Evolutionary conservation across 2,113 vertebrate species (phyloP), one percentile per base, ranked within the genome.

Genomic region (Tichodroma muraria): DNA sequence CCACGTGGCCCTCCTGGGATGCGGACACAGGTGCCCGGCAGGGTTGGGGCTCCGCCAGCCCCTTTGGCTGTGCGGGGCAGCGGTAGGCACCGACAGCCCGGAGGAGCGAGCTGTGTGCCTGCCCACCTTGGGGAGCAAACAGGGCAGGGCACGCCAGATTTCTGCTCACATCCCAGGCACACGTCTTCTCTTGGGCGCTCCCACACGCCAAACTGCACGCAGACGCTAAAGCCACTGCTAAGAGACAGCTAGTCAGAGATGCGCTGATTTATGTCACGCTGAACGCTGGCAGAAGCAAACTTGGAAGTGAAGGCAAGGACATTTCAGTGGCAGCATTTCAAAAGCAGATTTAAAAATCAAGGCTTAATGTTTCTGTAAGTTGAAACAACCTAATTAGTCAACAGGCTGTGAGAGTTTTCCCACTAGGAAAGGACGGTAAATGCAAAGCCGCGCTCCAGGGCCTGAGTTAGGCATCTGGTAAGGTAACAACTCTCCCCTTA

Each of bases 11-110:
- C 27, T 60, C 35, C 53, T 15, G 20, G 31, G 37, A 47, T 37
- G n/a, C n/a, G 47, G 28, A 49, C 56, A n/a, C 1, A 5, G 16
- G 13, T 5, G 40, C 28, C 27, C 0, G 0, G 64, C 65, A 42
- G 45, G 37, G 37, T 0, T 5, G 8, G 38, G 56, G 65, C 69
- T 65, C 50, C 1, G 1, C 38, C 8, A 4, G 20, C 23, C 35
- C 27, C 69, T 50, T 6, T 1, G 8, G 20, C 22, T 6, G 2
- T 14, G 23, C 0, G 1, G 40, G 57, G 52, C 1, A 0, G 37
- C 1, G 17, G 15, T 14, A 40, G 84, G 33, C 6, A 3, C 37
- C 14, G 5, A 0, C 15, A 15, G 52, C 40, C 10, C 0, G 24
- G 56, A 37, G 64, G 23, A 47, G 49, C 0, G 2, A 49, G 45